These are phyloP conservation scores for Fabriciana adippe DNA, from an alignment of 2,888 invertebrate species.

Conservation along the genomic window DNA sequence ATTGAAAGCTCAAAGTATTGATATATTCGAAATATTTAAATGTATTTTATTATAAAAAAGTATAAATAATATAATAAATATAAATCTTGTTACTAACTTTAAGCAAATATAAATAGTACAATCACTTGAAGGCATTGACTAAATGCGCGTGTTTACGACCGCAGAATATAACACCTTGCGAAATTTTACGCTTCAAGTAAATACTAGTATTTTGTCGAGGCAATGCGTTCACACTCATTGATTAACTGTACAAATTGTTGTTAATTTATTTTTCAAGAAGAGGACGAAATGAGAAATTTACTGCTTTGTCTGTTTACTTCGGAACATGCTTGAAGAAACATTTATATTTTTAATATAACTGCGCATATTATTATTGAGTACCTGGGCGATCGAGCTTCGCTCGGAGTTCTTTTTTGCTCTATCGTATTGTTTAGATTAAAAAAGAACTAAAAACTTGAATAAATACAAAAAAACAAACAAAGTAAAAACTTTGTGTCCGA, in stretches of 20 bases:
- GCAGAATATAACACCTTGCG: slow-evolving; percentile 15
- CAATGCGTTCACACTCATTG: slow-evolving; percentile 7
- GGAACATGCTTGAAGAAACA: neutral
- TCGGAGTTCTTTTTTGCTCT: too few species aligned
- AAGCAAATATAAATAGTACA: slow-evolving; percentile 19
- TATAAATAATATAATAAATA: neutral
- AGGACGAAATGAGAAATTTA: too few species aligned
- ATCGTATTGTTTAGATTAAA: too few species aligned
- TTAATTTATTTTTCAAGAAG: neutral
- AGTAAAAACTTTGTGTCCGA: too few species aligned
- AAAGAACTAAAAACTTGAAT: too few species aligned
- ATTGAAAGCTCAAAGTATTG: neutral
- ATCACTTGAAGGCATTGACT: slow-evolving; percentile 26
- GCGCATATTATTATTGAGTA: slow-evolving; percentile 3
- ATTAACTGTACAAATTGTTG: neutral
- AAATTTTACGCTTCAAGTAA: slow-evolving; percentile 23
- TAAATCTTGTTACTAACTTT: slow-evolving; percentile 1
- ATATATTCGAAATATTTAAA: neutral
- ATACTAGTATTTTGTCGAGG: slow-evolving; percentile 6
- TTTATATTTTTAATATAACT: neutral
- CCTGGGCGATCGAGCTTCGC: too few species aligned
- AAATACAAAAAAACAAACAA: too few species aligned
- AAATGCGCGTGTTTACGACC: slow-evolving; percentile 13
- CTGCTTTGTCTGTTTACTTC: too few species aligned
- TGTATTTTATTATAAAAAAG: neutral